phyloP scores from a whole-genome alignment of 2,888 invertebrate genomes.

The Drosophila pseudotakahashii region DNA sequence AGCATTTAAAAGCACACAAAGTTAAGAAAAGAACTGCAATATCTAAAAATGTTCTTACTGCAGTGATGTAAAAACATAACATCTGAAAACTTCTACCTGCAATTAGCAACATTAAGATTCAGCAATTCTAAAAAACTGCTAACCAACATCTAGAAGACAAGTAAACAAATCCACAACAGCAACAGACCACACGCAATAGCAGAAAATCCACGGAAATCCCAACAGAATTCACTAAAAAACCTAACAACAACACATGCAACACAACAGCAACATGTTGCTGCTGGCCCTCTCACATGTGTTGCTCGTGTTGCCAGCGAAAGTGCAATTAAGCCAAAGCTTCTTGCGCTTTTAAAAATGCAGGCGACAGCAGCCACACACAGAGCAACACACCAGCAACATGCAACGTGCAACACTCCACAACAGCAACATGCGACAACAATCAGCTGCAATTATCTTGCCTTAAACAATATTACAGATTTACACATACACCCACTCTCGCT shows the following conservation, averaged over 20 bases:
- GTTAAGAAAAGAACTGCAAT: neutral
- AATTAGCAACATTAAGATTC: neutral
- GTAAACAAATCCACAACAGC: neutral
- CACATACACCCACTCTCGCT: conserved; percentile 49
- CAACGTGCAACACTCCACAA: conserved; percentile 5
- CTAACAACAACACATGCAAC: conserved; percentile 13
- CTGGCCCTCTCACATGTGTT: conserved; percentile 7
- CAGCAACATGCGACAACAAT: conserved; percentile 21
- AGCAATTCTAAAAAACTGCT: neutral
- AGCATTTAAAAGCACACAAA: neutral
- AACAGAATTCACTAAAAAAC: neutral
- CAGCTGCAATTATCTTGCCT: conserved; percentile 75
- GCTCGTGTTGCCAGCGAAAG: conserved; percentile 54
- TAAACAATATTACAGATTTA: conserved; percentile 50
- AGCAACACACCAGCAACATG: conserved; percentile 22
- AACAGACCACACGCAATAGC: conserved; percentile 5
- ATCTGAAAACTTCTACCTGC: neutral
- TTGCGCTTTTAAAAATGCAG: conserved; percentile 57
- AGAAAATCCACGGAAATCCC: conserved; percentile 8
- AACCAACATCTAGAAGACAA: neutral
- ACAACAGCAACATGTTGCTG: conserved; percentile 33
- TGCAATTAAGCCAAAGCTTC: conserved; percentile 73
- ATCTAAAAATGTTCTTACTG: too few species aligned
- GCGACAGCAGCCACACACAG: conserved; percentile 28
- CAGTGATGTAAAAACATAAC: neutral